Evolutionary conservation across 2,888 invertebrate species (phyloP), one percentile per base, ranked within the genome.

Genomic region (Cephonodes hylas): DNA sequence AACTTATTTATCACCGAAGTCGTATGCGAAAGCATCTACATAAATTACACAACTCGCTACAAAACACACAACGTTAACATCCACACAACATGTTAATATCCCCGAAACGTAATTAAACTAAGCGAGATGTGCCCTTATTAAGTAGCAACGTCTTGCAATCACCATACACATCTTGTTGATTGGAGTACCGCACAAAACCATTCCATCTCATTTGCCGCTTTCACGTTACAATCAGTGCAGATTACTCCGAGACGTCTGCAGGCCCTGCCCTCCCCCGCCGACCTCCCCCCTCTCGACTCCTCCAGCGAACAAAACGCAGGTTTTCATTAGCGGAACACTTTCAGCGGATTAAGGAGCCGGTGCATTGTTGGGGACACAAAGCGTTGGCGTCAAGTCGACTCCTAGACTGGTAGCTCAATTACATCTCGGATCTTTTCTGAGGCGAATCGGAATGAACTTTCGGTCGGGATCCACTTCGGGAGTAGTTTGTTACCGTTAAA

Each of bases 271-370:
- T 31, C n/a, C n/a, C 27, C 27, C 23, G 6, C 53, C 1, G 10
- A 10, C 53, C 53, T 3, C 38, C n/a, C 38, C 38, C n/a, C 38
- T 38, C 27, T n/a, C 15, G 56, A 20, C 7, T 38, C 34, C 38
- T 38, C 42, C n/a, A 20, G 48, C 22, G 59, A 62, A 61, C 58
- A 62, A 62, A 61, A 59, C 61, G 61, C 44, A 59, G 62, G 64
- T 68, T 73, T 68, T 72, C 70, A 72, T 73, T 70, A 72, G 66
- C 59, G 66, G 66, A 68, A 69, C 69, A 68, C 66, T 72, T 66
- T 68, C 66, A 64, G 60, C 58, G 69, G 72, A 70, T 71, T 69
- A 71, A 63, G 65, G 61, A 64, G 64, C 57, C 42, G 58, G 60
- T 56, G 66, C 64, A 71, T 73, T 73, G 73, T 73, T 64, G 64